These are phyloP conservation scores for Epinephelus coioides DNA, from an alignment of 2,797 vertebrate genomes.

Conservation along the genomic window DNA sequence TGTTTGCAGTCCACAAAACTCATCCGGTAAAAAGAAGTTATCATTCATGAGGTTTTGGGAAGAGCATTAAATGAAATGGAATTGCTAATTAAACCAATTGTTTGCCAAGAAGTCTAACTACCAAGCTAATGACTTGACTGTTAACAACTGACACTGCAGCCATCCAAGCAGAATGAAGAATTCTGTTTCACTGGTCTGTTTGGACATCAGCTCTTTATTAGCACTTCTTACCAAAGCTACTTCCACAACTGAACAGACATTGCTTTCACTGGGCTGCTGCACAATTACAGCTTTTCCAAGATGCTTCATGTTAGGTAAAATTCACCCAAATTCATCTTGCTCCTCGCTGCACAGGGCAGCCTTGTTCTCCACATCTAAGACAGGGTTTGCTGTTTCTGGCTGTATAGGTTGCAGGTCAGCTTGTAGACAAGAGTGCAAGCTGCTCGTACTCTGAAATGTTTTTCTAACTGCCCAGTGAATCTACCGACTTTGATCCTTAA, in stretches of 20 bases:
- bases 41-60: background rate
- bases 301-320: background rate
- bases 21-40: background rate
- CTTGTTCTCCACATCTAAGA: background rate
- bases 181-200: background rate
- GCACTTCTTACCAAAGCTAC: background rate
- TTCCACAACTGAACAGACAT: conserved; percentile 2
- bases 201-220: background rate
- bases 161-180: background rate
- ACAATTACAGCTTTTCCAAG: background rate
- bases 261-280: background rate
- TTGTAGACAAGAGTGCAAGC: conserved; percentile 6
- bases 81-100: background rate
- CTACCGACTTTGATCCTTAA: conserved; percentile 23
- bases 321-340: background rate
- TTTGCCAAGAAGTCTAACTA: background rate
- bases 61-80: background rate
- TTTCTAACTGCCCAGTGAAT: conserved; percentile 9
- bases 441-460: background rate
- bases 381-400: background rate
- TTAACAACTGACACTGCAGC: background rate
- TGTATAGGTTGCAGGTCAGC: conserved; percentile 1
- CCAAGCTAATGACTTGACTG: background rate
- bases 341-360: background rate
- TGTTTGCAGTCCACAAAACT: background rate